Evolutionary conservation across 2,888 invertebrate genomes (phyloP).

Genomic region (Emmelina monodactyla): DNA sequence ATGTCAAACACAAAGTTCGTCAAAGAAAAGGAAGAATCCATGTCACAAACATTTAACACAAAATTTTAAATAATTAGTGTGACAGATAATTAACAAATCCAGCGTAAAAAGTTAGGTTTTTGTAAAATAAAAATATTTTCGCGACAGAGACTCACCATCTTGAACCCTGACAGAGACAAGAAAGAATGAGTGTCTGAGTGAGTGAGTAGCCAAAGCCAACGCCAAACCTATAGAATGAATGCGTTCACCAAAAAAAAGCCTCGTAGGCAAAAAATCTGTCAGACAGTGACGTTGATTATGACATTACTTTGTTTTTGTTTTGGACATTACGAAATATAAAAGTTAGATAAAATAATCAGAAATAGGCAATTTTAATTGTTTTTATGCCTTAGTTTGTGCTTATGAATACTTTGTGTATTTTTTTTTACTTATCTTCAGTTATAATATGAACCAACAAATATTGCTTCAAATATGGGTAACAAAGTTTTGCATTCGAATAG

Average conservation of each 20-base stretch:
- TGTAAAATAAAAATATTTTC: constrained; percentile 8
- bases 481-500: constrained; percentile 51
- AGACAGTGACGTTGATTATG: too few relatives aligned
- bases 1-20: background rate
- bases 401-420: too few relatives aligned
- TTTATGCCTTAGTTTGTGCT: too few relatives aligned
- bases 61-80: background rate
- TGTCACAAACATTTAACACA: background rate
- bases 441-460: constrained; percentile 46
- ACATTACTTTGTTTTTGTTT: too few relatives aligned
- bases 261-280: too few relatives aligned
- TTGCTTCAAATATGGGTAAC: constrained; percentile 45
- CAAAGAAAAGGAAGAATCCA: background rate
- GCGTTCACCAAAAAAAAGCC: too few relatives aligned
- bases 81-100: background rate
- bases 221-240: too few relatives aligned
- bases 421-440: too few relatives aligned
- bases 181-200: background rate
- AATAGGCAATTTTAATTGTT: too few relatives aligned
- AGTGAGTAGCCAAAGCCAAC: too few relatives aligned
- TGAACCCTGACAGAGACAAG: constrained; percentile 50
- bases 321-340: too few relatives aligned
- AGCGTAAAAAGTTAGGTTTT: background rate
- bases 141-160: constrained; percentile 51
- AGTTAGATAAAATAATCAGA: too few relatives aligned